Conservation (phyloP, 2,797 vertebrate genomes). For the Sorex maritimensis region DNA sequence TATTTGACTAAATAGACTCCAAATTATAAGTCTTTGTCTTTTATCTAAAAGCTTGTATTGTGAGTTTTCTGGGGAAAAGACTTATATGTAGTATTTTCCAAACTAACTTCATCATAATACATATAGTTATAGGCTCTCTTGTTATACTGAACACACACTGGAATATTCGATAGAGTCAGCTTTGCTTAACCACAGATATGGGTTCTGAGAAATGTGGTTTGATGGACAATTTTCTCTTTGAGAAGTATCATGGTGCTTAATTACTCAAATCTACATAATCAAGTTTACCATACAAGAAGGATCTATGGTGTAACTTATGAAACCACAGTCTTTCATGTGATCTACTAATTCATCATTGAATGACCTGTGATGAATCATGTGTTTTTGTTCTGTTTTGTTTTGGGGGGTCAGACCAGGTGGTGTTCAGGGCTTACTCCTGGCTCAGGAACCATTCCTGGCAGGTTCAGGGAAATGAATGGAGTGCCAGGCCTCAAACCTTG, state of each 20-base stretch:
- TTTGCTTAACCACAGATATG: not conserved
- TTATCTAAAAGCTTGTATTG: not conserved
- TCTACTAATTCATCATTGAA: too few relatives aligned
- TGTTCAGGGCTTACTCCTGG: too few relatives aligned
- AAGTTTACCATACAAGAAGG: not conserved
- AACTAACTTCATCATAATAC: not conserved
- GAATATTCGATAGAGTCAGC: not conserved
- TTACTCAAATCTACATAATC: not conserved
- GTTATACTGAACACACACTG: not conserved
- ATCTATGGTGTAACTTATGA: not conserved
- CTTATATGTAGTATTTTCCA: not conserved
- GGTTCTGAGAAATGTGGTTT: not conserved
- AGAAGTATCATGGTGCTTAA: not conserved
- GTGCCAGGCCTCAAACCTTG: too few relatives aligned
- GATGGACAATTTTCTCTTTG: not conserved
- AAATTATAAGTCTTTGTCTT: not conserved
- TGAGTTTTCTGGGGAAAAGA: slow-evolving; percentile 32
- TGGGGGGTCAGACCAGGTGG: too few relatives aligned
- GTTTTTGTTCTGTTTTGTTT: too few relatives aligned
- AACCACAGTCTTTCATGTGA: not conserved
- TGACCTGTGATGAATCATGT: too few relatives aligned
- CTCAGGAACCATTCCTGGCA: too few relatives aligned
- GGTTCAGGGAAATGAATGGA: too few relatives aligned
- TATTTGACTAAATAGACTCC: slow-evolving; percentile 4
- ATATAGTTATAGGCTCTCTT: not conserved